Conservation (phyloP, 1,140 invertebrate genomes). For the Nasonia longicornis region DNA sequence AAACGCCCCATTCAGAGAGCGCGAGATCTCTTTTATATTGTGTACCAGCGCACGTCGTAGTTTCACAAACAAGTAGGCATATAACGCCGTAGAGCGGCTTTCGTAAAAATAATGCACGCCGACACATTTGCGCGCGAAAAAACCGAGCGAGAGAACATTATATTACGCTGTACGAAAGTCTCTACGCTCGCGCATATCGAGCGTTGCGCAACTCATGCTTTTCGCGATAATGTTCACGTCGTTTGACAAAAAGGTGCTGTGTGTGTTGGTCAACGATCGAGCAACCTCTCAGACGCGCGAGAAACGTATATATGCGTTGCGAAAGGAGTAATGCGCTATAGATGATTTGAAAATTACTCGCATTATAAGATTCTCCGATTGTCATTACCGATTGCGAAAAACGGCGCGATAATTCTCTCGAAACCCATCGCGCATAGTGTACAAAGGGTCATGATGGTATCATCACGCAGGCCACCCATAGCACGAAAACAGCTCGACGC, state of each 20-base stretch:
- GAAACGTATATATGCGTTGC: neutral
- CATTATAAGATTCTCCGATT: neutral
- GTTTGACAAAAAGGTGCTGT: neutral
- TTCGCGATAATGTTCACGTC: neutral
- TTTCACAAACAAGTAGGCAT: conserved; percentile 5
- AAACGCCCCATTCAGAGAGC: conserved; percentile 6
- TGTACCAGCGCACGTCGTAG: neutral
- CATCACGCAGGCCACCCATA: no score
- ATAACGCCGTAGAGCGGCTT: neutral
- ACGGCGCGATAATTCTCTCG: no score
- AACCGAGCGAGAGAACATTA: neutral
- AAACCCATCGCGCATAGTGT: no score
- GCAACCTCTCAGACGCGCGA: neutral
- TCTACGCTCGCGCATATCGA: neutral
- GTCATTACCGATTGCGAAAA: neutral
- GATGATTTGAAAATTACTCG: neutral
- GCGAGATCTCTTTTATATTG: neutral
- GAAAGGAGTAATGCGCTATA: no score
- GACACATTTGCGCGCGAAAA: neutral
- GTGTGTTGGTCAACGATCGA: neutral
- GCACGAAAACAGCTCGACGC: no score
- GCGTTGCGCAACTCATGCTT: neutral
- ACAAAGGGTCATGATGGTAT: no score
- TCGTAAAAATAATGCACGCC: conserved; percentile 20
- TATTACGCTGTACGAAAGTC: neutral